These are phyloP conservation scores for Masnerella sp. DNA, from an alignment of 2,888 invertebrate species.

Conservation along the genomic window DNA sequence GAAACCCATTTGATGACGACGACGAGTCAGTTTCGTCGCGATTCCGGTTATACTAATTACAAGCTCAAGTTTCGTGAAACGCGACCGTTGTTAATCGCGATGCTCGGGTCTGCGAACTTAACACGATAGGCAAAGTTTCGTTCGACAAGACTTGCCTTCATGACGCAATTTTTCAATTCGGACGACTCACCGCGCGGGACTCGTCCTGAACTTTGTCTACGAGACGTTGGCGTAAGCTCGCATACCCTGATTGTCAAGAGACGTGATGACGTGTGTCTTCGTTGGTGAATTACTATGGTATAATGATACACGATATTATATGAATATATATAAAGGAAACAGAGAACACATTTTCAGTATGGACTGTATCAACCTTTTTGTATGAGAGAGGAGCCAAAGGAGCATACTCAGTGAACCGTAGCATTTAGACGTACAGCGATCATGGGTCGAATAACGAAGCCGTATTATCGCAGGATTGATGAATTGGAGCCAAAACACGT, in stretches of 20 bases:
- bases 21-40: slow-evolving; percentile 20
- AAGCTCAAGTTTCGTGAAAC: slow-evolving; percentile 50
- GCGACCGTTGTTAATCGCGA: slow-evolving; percentile 44
- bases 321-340: slow-evolving; percentile 25
- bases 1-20: slow-evolving; percentile 31
- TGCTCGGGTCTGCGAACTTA: slow-evolving; percentile 41
- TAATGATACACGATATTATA: slow-evolving; percentile 45
- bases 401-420: slow-evolving; percentile 25
- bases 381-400: slow-evolving; percentile 14
- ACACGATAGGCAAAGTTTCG: slow-evolving; percentile 22
- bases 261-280: slow-evolving; percentile 49
- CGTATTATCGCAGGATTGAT: slow-evolving; percentile 15
- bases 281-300: slow-evolving; percentile 50
- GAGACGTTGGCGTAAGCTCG: slow-evolving; percentile 26
- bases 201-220: slow-evolving; percentile 24
- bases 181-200: neutral
- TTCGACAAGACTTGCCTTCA: neutral
- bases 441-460: slow-evolving; percentile 33
- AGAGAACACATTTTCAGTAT: slow-evolving; percentile 40
- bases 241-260: slow-evolving; percentile 41
- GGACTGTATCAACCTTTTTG: slow-evolving; percentile 50
- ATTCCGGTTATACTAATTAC: slow-evolving; percentile 49
- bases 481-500: neutral
- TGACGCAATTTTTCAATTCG: no score
- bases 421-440: slow-evolving; percentile 45